Evolutionary conservation across 1,140 invertebrate genomes (phyloP).

Genomic region (Hormaphis cornu): DNA sequence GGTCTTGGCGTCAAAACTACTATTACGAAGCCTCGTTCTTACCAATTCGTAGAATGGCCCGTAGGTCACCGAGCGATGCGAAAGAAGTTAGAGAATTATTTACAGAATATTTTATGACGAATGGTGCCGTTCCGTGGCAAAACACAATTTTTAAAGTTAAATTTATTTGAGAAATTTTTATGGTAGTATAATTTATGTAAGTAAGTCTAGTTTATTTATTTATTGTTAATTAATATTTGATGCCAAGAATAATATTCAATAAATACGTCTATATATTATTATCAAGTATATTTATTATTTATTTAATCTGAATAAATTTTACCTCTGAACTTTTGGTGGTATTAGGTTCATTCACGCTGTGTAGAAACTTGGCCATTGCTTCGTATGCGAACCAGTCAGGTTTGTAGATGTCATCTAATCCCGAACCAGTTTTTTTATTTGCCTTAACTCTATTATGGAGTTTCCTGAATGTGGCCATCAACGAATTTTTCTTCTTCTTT

Average conservation of each 20-base stretch:
- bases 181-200: no score
- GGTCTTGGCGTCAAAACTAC: not conserved
- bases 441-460: conserved; percentile 34
- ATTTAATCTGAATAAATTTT: not conserved
- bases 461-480: conserved; percentile 38
- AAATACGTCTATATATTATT: no score
- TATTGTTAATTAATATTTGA: no score
- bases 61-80: not conserved
- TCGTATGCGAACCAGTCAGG: conserved; percentile 38
- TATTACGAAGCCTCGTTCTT: not conserved
- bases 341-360: not conserved
- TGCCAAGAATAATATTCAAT: no score
- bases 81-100: conserved; percentile 6
- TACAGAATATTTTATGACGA: conserved; percentile 9
- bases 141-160: no score
- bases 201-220: no score
- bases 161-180: no score
- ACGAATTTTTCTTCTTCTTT: conserved; percentile 39
- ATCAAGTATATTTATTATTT: no score
- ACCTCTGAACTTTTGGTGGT: not conserved
- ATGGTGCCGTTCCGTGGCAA: conserved; percentile 10
- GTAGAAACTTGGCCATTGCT: conserved; percentile 34
- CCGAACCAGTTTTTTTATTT: conserved; percentile 23
- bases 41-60: not conserved
- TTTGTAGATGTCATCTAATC: conserved; percentile 35